Base-by-base conservation (phyloP, 2,113 vertebrate species). In the Sporophila hypoxantha region DNA sequence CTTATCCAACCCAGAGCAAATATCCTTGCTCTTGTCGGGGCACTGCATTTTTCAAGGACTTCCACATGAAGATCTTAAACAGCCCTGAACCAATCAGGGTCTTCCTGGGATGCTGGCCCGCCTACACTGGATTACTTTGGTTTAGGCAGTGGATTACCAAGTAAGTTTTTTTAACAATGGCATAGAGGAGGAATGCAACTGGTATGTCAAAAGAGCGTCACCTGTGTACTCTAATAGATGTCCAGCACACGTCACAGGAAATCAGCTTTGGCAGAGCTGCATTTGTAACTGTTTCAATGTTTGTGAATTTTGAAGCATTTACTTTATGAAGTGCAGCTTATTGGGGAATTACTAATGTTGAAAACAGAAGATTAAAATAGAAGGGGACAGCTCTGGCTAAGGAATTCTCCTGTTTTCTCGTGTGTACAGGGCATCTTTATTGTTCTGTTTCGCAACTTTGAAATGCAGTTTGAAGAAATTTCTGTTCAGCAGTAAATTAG, bases 101-200 rank as follows among this genome's bases (percentile, higher is more conserved):
- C 27, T 64, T 64, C 37, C 41, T 14, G 30, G 5, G 5, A 1
- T 14, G 17, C 3, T 59, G 47, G 12, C 19, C 15, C 0, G 0
- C 44, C 41, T n/a, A 41, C n/a, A 6, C 3, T 14, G 37, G 26
- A 22, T 76, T 44, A 49, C 12, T 29, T 64, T 20, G 18, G 32
- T 55, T 59, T 78, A 52, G 57, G 64, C 29, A 12, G n/a, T 0
- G 0, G 47, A 21, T 55, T 17, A 15, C 37, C 7, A 2, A 0
- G 2, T 4, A 14, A 4, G 11, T 29, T 76, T 65, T 75, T 62
- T 39, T 17, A 26, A 81, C 30, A 42, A 4, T 4, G 20, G 6
- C 1, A 5, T 12, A 39, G 18, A 47, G 41, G 8, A 57, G 8
- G 26, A 42, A 6, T 15, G 11, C 16, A 50, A 49, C 20, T 2